Evolutionary conservation across 2,113 vertebrate genomes (phyloP).

Genomic region (Phalacrocorax pelagicus): DNA sequence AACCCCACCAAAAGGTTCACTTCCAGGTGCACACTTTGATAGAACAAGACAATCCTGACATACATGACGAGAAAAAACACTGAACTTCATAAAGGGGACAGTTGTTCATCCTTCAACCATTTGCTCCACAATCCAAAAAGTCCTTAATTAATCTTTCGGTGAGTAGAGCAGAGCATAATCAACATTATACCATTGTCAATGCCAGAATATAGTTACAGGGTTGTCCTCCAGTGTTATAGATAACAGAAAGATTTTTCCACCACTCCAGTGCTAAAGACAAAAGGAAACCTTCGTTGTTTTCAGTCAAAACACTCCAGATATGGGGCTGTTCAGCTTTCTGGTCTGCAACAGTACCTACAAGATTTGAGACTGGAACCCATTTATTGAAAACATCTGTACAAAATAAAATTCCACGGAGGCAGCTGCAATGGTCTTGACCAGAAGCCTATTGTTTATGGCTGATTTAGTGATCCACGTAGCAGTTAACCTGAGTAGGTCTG

Average conservation of each 20-base stretch:
- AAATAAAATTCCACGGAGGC: not conserved
- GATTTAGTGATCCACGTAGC: not conserved
- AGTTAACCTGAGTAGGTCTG: not conserved
- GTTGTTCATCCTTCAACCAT: not conserved
- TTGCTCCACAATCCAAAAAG: not conserved
- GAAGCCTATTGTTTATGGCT: not conserved
- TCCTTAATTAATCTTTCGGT: not conserved
- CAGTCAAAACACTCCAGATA: not conserved
- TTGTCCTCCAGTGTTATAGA: not conserved
- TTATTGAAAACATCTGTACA: not conserved
- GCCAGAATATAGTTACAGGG: not conserved
- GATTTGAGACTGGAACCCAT: not conserved
- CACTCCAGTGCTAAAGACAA: not conserved
- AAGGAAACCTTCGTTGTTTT: not conserved
- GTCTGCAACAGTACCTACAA: not conserved
- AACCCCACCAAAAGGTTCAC: not conserved
- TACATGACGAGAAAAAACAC: not conserved
- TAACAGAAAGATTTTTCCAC: not conserved
- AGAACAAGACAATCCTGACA: not conserved
- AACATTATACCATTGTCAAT: not conserved
- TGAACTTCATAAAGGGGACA: not conserved
- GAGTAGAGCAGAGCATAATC: not conserved
- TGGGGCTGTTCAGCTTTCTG: not conserved
- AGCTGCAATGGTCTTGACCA: not conserved
- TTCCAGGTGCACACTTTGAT: not conserved